Conservation (phyloP, 2,888 invertebrate genomes). For the Lomographa bimaculata region DNA sequence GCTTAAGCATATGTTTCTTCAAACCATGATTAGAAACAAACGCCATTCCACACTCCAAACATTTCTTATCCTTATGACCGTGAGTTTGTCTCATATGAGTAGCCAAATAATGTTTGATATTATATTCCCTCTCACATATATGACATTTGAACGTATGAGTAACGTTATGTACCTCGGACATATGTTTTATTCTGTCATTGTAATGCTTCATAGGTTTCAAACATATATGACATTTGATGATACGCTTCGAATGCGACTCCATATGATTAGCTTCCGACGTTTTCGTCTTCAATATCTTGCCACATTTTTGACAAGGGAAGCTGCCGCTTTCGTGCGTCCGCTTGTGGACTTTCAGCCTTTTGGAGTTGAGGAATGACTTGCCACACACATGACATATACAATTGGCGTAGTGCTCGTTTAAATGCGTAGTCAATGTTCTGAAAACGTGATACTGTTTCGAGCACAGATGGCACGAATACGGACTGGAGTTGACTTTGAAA, state of each 20-base stretch:
- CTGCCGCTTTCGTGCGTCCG: slow-evolving; percentile 71
- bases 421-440: slow-evolving; percentile 65
- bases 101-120: slow-evolving; percentile 69
- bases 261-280: slow-evolving; percentile 64
- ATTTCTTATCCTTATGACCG: slow-evolving; percentile 67
- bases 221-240: slow-evolving; percentile 68
- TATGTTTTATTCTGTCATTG: slow-evolving; percentile 69
- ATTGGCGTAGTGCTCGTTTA: slow-evolving; percentile 77
- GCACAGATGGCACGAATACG: slow-evolving; percentile 65
- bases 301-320: slow-evolving; percentile 62
- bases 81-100: slow-evolving; percentile 72
- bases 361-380: slow-evolving; percentile 74
- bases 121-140: slow-evolving; percentile 60
- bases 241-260: slow-evolving; percentile 64
- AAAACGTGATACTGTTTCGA: slow-evolving; percentile 65
- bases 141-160: slow-evolving; percentile 68
- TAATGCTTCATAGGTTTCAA: slow-evolving; percentile 72
- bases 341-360: slow-evolving; percentile 75
- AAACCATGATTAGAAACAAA: slow-evolving; percentile 75
- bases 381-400: slow-evolving; percentile 79
- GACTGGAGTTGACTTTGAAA: slow-evolving; percentile 62
- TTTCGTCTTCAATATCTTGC: slow-evolving; percentile 63
- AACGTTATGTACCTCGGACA: slow-evolving; percentile 67
- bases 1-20: slow-evolving; percentile 73
- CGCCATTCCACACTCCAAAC: slow-evolving; percentile 62